These are phyloP conservation scores for Malurus cyaneus DNA, from an alignment of 2,113 vertebrate genomes.

Conservation along the genomic window DNA sequence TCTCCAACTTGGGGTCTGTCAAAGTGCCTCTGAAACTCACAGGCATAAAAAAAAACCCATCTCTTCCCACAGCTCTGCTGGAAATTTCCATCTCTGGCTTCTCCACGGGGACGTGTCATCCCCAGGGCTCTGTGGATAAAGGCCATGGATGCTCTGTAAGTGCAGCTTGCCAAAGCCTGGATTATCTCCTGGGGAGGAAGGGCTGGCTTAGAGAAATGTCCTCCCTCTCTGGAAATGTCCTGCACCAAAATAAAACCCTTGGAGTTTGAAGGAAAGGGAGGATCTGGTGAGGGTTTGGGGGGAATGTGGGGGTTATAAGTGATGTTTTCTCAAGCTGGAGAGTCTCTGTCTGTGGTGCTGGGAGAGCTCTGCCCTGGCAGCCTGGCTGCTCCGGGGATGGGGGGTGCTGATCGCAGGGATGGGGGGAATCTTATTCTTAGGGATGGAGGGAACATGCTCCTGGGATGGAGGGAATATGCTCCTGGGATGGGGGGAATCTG, in stretches of 20 bases:
- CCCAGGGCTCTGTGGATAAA: background rate
- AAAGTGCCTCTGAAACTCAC: background rate
- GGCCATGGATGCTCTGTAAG: background rate
- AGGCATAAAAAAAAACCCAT: background rate
- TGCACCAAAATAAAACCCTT: background rate
- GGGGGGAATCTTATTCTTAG: too few species aligned
- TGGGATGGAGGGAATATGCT: too few species aligned
- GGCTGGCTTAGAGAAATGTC: background rate
- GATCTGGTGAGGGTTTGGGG: rapidly evolving
- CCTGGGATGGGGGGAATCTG: too few species aligned
- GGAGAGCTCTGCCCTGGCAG: background rate
- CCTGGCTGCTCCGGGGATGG: rapidly evolving
- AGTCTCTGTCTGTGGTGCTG: background rate
- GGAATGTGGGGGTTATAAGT: background rate
- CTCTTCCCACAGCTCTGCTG: background rate
- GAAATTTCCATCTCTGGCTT: conserved; percentile 24
- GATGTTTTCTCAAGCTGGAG: too few species aligned
- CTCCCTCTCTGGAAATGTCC: background rate
- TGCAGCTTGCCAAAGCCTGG: background rate
- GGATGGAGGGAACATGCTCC: too few species aligned
- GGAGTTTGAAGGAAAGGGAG: background rate
- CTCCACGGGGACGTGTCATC: background rate
- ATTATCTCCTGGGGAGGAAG: background rate
- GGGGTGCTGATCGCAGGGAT: background rate
- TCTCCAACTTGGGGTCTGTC: background rate